These are phyloP conservation scores for Ailuropoda melanoleuca DNA, from an alignment of 2,113 vertebrate genomes.

Conservation along the genomic window DNA sequence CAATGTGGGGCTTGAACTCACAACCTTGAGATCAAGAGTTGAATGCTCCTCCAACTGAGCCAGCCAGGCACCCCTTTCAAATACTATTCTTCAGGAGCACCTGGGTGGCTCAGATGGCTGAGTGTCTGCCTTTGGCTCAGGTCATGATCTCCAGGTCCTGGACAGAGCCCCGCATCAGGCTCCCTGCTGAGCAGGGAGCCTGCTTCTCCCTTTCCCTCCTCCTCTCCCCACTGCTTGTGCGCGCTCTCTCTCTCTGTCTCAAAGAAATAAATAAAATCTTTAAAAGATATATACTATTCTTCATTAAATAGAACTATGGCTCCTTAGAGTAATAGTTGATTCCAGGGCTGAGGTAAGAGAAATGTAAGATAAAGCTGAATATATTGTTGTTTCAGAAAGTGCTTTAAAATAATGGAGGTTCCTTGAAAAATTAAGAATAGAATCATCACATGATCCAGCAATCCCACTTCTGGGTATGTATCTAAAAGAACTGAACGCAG, in stretches of 20 bases:
- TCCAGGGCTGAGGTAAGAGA: background rate
- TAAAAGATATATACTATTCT: background rate
- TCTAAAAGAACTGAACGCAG: background rate
- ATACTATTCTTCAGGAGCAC: background rate
- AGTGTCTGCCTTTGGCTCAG: no score
- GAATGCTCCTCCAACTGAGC: background rate
- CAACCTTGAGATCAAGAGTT: background rate
- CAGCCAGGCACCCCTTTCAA: background rate
- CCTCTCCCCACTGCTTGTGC: no score
- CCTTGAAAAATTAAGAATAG: background rate
- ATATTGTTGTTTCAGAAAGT: background rate
- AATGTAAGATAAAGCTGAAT: background rate
- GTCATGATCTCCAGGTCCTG: no score
- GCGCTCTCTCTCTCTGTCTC: no score
- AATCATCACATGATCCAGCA: background rate
- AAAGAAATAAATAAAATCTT: no score
- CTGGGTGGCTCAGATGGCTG: no score
- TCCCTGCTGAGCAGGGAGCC: no score
- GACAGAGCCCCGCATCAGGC: no score
- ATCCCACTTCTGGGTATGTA: background rate
- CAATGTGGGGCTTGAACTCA: background rate
- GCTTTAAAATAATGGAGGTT: background rate
- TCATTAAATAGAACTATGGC: conserved; percentile 7
- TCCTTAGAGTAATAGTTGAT: background rate
- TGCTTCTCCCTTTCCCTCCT: no score